A percentile compares a stretch with the other conserved stretches of the same genome.
Evolutionary conservation across 2,888 invertebrate species (phyloP).

Genomic region (Dryadula phaetusa): DNA sequence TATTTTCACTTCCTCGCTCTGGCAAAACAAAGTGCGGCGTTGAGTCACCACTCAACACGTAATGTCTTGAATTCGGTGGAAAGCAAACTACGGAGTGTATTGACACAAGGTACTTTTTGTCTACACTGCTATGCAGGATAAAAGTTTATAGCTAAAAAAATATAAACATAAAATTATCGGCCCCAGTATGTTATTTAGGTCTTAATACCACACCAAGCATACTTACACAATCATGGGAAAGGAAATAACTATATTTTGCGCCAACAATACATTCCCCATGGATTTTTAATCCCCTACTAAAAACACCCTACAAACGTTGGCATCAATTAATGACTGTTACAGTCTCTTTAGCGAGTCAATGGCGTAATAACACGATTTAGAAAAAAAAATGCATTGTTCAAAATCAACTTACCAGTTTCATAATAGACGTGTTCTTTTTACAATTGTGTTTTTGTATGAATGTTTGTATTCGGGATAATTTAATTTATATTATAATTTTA

Average conservation of each 20-base stretch:
- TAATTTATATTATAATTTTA: not conserved
- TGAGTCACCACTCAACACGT: too few species aligned
- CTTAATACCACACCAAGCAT: conserved; percentile 50
- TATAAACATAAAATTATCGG: conserved; percentile 5
- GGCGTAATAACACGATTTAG: conserved; percentile 73
- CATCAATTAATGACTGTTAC: conserved; percentile 79
- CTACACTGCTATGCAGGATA: too few species aligned
- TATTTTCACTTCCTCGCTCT: too few species aligned
- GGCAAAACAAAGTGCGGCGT: too few species aligned
- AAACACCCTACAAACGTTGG: conserved; percentile 70
- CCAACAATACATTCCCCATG: conserved; percentile 72
- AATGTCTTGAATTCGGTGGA: too few species aligned
- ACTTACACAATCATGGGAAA: conserved; percentile 61
- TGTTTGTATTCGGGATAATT: not conserved
- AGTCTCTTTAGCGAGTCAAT: conserved; percentile 74
- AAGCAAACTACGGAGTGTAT: too few species aligned
- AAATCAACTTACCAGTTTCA: conserved; percentile 61
- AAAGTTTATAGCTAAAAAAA: too few species aligned
- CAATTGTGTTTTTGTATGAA: conserved; percentile 48
- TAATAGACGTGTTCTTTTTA: conserved; percentile 50
- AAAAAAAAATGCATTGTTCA: conserved; percentile 67
- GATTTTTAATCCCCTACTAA: conserved; percentile 63
- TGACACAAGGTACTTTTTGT: too few species aligned
- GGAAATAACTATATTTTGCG: conserved; percentile 75
- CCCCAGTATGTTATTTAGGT: conserved; percentile 53